Conservation (phyloP, 2,797 vertebrate genomes). For the Alauda arvensis region DNA sequence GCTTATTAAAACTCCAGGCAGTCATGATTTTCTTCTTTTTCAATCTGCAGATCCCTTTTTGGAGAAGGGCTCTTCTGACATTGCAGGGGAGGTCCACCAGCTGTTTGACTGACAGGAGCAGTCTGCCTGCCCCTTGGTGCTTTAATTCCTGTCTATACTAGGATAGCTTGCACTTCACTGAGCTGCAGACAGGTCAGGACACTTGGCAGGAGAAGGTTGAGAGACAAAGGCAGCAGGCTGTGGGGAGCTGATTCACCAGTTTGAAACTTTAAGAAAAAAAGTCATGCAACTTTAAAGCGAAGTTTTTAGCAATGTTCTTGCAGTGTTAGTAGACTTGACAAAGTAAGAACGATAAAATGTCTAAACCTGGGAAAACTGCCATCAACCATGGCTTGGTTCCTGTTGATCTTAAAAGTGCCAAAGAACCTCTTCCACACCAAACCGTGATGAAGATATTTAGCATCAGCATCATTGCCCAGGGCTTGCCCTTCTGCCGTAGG, state of each 20-base stretch:
- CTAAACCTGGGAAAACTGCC: conserved; percentile 82
- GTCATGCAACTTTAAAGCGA: not conserved
- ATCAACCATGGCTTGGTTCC: conserved; percentile 79
- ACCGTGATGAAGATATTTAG: conserved; percentile 97
- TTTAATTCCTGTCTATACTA: conserved; percentile 88
- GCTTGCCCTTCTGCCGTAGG: conserved; percentile 93
- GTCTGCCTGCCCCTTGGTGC: conserved; percentile 84
- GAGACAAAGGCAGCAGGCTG: conserved; percentile 70
- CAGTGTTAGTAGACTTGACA: conserved; percentile 56
- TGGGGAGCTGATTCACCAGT: conserved; percentile 30
- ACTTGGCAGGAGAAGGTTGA: conserved; percentile 71
- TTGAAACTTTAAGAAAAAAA: not conserved
- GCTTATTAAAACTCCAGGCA: conserved; percentile 2
- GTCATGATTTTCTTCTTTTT: not conserved
- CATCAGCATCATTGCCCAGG: conserved; percentile 97
- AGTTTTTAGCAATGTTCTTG: conserved; percentile 58
- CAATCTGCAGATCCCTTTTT: conserved; percentile 18
- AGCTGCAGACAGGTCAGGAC: conserved; percentile 74
- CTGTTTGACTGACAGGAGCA: conserved; percentile 84
- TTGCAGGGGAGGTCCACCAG: conserved; percentile 77
- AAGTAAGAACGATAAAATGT: conserved; percentile 78
- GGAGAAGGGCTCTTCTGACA: conserved; percentile 48
- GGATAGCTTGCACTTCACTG: conserved; percentile 79
- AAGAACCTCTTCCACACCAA: conserved; percentile 85
- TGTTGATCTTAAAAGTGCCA: conserved; percentile 80